Conservation (phyloP, 2,888 invertebrate genomes). For the Aquatica leii region DNA sequence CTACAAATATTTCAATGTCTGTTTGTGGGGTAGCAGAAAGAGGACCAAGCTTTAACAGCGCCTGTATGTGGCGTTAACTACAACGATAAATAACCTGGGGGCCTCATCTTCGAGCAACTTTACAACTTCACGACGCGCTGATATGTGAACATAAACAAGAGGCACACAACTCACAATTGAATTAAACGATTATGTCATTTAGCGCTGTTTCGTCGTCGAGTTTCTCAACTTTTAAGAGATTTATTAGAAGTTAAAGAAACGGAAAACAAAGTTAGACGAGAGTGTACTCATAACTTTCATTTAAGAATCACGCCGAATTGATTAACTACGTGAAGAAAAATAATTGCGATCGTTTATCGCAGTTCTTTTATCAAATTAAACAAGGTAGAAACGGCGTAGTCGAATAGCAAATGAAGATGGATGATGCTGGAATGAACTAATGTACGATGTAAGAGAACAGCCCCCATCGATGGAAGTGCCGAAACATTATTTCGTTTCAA, state of each 20-base stretch:
- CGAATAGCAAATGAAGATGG: slow-evolving; percentile 52
- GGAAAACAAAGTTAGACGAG: slow-evolving; percentile 28
- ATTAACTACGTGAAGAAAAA: slow-evolving; percentile 22
- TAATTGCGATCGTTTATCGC: slow-evolving; percentile 51
- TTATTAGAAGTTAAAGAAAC: slow-evolving; percentile 32
- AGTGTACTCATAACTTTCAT: slow-evolving; percentile 7
- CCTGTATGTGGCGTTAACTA: slow-evolving; percentile 42
- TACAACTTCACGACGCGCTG: slow-evolving; percentile 40
- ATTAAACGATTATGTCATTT: slow-evolving; percentile 55
- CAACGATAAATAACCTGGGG: slow-evolving; percentile 41
- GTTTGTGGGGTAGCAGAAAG: slow-evolving; percentile 29
- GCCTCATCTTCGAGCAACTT: slow-evolving; percentile 38
- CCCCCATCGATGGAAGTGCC: slow-evolving; percentile 37
- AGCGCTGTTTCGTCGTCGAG: slow-evolving; percentile 46
- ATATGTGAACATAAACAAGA: slow-evolving; percentile 56
- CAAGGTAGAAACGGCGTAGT: slow-evolving; percentile 47
- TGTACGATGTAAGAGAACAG: slow-evolving; percentile 33
- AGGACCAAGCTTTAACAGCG: slow-evolving; percentile 33
- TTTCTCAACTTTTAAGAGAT: slow-evolving; percentile 35
- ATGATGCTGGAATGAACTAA: slow-evolving; percentile 46
- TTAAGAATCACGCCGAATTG: background rate
- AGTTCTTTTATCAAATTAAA: slow-evolving; percentile 50
- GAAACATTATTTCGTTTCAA: slow-evolving; percentile 43
- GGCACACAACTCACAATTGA: slow-evolving; percentile 51
- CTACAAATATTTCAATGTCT: slow-evolving; percentile 35